Conservation (phyloP, 2,113 vertebrate species). For the Pseudopipra pipra region DNA sequence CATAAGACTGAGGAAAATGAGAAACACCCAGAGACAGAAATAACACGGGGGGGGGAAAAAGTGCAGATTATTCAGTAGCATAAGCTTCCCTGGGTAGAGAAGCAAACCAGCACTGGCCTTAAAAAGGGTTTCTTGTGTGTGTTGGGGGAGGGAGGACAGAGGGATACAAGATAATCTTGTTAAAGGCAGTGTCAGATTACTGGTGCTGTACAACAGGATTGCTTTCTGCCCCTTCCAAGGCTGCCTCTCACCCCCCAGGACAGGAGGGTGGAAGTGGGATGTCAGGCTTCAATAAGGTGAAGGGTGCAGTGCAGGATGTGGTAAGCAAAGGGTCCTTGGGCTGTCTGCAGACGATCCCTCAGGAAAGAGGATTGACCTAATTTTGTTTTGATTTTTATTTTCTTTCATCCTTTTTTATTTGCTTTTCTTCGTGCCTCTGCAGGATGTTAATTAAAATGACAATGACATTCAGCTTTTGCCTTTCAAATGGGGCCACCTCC, state of each 20-base stretch:
- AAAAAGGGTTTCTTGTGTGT: neutral
- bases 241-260: neutral
- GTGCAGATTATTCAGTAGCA: neutral
- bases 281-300: neutral
- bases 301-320: neutral
- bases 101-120: neutral
- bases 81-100: neutral
- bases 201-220: neutral
- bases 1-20: neutral
- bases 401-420: slow-evolving; percentile 48
- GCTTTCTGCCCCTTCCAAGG: neutral
- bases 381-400: slow-evolving; percentile 55
- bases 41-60: neutral
- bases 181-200: slow-evolving; percentile 33
- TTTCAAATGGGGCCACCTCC: slow-evolving; percentile 25
- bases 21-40: slow-evolving; percentile 19
- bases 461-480: slow-evolving; percentile 32
- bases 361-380: slow-evolving; percentile 49
- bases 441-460: slow-evolving; percentile 60
- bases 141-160: slow-evolving; percentile 5
- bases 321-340: neutral
- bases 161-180: slow-evolving; percentile 7
- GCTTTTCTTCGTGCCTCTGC: slow-evolving; percentile 12
- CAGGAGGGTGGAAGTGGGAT: neutral
- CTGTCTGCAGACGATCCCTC: slow-evolving; percentile 19